These are phyloP conservation scores for Crocidura indochinensis DNA, from an alignment of 2,797 vertebrate species.

Conservation along the genomic window DNA sequence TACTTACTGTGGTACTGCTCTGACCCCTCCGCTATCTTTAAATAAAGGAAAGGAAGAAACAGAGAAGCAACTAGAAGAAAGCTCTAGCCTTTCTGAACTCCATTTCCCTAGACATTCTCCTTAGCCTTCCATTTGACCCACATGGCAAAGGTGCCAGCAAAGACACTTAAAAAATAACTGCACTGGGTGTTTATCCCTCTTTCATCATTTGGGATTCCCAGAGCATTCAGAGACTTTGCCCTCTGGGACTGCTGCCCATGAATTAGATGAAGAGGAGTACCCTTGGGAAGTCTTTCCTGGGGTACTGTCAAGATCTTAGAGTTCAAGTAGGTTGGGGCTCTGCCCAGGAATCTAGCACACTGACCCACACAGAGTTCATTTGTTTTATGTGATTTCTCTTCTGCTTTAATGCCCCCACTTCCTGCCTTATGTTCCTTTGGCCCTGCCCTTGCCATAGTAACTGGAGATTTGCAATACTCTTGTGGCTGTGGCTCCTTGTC, in stretches of 20 bases:
- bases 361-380: not conserved
- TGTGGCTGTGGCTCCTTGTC: not conserved
- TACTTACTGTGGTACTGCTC: no score
- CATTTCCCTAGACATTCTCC: not conserved
- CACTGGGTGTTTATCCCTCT: conserved; percentile 41
- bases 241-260: conserved; percentile 51
- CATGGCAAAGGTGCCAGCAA: conserved; percentile 50
- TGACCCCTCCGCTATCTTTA: not conserved
- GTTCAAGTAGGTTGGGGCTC: not conserved
- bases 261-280: not conserved
- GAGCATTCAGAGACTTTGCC: conserved; percentile 43
- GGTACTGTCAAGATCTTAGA: not conserved
- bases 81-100: not conserved
- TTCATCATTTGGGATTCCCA: conserved; percentile 35
- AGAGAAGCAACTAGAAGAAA: not conserved
- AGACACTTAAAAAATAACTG: conserved; percentile 46
- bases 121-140: conserved; percentile 29
- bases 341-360: not conserved
- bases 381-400: not conserved
- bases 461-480: conserved; percentile 8
- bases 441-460: not conserved
- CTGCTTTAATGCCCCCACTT: not conserved
- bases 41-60: not conserved
- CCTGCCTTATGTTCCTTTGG: not conserved
- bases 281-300: not conserved